Base-by-base conservation (phyloP, 2,888 invertebrate species). In the Operophtera brumata region DNA sequence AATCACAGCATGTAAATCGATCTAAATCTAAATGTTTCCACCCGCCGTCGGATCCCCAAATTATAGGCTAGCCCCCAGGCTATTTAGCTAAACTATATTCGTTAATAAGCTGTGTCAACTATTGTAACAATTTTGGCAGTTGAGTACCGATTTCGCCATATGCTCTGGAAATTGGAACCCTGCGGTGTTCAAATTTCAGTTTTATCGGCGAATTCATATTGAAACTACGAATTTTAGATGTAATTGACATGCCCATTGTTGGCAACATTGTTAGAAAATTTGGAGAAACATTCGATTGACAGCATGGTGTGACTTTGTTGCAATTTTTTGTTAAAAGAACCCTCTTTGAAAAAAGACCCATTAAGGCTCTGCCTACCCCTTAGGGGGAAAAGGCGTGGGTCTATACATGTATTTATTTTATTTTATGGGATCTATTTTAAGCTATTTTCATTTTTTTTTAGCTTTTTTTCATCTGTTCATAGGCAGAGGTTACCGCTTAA, bases 51-150 rank as follows among this genome's bases (percentile, higher is more conserved):
- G 59, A 66, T 69, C 73, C 79, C 80, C 66, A 82, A 86, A 89
- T 89, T 88, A 88, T 86, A 73, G 86, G 84, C 83, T 87, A 76
- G 71, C 75, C 86, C 79, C 70, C 64, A 67, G 80, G 88, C 84
- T 80, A 81, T 86, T 83, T 79, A 73, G 70, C 73, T 75, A 73
- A 80, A 59, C 82, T 78, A 71, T 75, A 80, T 82, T 84, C 73
- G 73, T 70, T 87, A 88, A 89, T 88, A 86, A 87, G 82, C 84
- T 75, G 72, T 77, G 77, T 79, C 77, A 73, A 70, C 74, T 69
- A 78, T 86, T 84, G 82, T 80, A 75, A 74, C 73, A 74, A 78
- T 77, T 75, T 68, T 68, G 68, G 67, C 66, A 71, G 68, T 62
- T 66, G 63, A 63, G 60, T 70, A 72, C 65, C 71, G 69, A 77